Conservation (phyloP, 2,888 invertebrate species). For the Leucania comma region DNA sequence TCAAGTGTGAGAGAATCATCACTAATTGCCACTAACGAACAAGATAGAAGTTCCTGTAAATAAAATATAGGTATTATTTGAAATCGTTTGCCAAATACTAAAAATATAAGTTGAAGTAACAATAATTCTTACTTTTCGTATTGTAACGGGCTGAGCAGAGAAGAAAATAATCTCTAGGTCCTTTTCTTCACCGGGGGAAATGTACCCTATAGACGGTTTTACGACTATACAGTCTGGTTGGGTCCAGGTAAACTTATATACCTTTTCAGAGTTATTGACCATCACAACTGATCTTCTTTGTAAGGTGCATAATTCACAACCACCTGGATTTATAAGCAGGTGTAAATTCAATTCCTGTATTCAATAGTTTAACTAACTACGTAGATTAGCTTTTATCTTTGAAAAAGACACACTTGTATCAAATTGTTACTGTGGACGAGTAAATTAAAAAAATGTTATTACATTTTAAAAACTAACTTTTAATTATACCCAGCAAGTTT, state of each 20-base stretch:
- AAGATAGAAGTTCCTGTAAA: conserved; percentile 78
- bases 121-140: conserved; percentile 75
- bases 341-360: not conserved
- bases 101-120: not conserved
- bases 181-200: conserved; percentile 88
- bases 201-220: conserved; percentile 84
- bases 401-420: too few relatives aligned
- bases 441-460: too few relatives aligned
- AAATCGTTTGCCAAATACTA: not conserved
- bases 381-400: not conserved
- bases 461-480: too few relatives aligned
- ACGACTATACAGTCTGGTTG: conserved; percentile 77
- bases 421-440: too few relatives aligned
- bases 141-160: conserved; percentile 73
- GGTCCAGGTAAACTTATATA: conserved; percentile 84
- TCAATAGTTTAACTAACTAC: not conserved
- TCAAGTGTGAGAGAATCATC: conserved; percentile 80
- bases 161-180: conserved; percentile 85
- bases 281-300: conserved; percentile 82
- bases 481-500: too few relatives aligned
- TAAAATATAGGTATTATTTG: not conserved
- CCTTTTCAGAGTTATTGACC: conserved; percentile 87
- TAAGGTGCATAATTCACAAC: conserved; percentile 80
- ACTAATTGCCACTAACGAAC: conserved; percentile 77
- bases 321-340: conserved; percentile 72